Conservation (phyloP, 1,140 invertebrate species). For the Zaprionus nigranus region DNA sequence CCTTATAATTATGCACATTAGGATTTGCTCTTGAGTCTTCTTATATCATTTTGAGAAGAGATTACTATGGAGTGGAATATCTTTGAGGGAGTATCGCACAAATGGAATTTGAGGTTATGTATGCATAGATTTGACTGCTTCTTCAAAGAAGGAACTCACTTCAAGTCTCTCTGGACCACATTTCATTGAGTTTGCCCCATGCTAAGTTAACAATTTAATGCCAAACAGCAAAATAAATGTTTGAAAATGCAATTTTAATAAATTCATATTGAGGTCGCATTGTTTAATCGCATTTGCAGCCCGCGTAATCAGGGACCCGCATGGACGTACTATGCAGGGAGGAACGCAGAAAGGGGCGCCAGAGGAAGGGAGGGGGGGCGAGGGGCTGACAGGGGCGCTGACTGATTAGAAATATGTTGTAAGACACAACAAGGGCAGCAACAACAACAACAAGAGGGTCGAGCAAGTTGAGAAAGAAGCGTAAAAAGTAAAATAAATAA, state of each 20-base stretch:
- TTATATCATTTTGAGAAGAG: too few species aligned
- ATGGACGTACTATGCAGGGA: constrained; percentile 20
- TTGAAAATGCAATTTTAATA: constrained; percentile 8
- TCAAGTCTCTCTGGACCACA: too few species aligned
- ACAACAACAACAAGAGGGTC: constrained; percentile 12
- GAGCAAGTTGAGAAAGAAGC: constrained; percentile 20
- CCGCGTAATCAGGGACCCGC: constrained; percentile 63
- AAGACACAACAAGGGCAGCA: constrained; percentile 62
- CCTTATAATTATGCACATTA: not conserved
- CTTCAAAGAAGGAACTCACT: too few species aligned
- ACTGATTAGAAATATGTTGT: constrained; percentile 78
- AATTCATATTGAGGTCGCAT: constrained; percentile 6
- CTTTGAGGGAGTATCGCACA: too few species aligned
- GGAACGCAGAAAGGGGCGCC: not conserved
- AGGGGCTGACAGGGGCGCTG: constrained; percentile 51
- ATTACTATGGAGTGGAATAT: too few species aligned
- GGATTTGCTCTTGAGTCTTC: too few species aligned
- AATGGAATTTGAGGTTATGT: too few species aligned
- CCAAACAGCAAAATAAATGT: not conserved
- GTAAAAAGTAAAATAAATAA: constrained; percentile 38
- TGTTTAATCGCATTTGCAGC: constrained; percentile 17
- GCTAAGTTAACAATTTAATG: not conserved
- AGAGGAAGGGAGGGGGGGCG: not conserved
- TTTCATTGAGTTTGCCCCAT: too few species aligned
- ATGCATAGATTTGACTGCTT: too few species aligned